Evolutionary conservation across 2,888 invertebrate species (phyloP).

Genomic region (Cynaeus angustus): DNA sequence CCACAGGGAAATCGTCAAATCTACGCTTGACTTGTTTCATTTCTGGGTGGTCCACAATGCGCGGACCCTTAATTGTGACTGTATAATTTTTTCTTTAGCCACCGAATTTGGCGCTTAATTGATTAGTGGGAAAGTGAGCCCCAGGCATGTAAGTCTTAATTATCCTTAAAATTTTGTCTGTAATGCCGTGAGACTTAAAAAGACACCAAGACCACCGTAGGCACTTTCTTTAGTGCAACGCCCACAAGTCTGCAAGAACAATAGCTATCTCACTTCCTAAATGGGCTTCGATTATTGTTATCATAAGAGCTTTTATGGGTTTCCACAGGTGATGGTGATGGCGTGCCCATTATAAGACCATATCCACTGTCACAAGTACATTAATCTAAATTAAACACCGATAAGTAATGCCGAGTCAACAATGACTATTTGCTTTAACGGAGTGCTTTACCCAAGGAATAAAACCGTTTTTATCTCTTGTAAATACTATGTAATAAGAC

Average conservation of each 20-base stretch:
- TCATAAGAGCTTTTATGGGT: neutral
- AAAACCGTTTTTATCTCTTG: constrained; percentile 35
- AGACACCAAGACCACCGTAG: neutral
- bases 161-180: constrained; percentile 13
- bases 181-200: neutral
- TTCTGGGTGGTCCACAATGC: constrained; percentile 20
- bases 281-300: neutral
- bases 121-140: constrained; percentile 16
- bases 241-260: neutral
- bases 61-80: constrained; percentile 3
- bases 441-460: constrained; percentile 27
- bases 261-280: constrained; percentile 1
- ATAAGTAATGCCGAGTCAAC: constrained; percentile 35
- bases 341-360: neutral
- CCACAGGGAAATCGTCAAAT: neutral
- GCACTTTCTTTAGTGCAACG: neutral
- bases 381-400: constrained; percentile 39
- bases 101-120: constrained; percentile 20
- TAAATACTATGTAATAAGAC: constrained; percentile 23
- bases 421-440: constrained; percentile 21
- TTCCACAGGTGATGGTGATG: constrained; percentile 5
- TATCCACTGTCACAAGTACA: constrained; percentile 23
- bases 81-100: constrained; percentile 16
- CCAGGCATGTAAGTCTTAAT: constrained; percentile 10
- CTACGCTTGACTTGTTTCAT: constrained; percentile 5